Conservation (phyloP, 1,140 invertebrate species). For the Meloidogyne chitwoodi region DNA sequence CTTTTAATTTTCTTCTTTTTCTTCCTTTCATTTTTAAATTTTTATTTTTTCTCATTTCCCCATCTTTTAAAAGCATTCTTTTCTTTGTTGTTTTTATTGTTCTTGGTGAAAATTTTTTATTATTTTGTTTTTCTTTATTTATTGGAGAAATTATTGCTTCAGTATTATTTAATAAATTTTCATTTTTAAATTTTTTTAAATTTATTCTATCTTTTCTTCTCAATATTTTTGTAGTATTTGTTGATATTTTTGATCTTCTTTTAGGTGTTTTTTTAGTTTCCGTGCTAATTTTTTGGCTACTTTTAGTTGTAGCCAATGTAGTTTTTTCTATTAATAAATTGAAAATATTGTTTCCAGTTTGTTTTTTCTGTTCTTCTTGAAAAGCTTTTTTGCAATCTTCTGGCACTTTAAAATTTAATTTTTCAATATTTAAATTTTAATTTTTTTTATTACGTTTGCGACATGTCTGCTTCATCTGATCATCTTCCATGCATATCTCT, state of each 20-base stretch:
- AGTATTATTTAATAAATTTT: not conserved
- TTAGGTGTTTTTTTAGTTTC: not conserved
- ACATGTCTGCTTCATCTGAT: constrained; percentile 37
- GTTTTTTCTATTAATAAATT: not conserved
- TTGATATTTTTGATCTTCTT: not conserved
- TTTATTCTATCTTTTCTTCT: not conserved
- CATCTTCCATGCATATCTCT: constrained; percentile 45
- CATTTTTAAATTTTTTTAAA: not conserved
- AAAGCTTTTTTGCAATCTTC: not conserved
- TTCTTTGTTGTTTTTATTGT: not conserved
- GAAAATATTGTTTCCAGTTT: not conserved
- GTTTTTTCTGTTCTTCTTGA: not conserved
- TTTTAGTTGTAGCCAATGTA: not conserved
- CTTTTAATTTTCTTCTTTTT: not conserved
- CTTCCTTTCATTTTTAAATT: not conserved
- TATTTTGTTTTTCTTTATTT: not conserved
- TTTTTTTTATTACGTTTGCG: constrained; percentile 27
- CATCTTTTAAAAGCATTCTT: not conserved
- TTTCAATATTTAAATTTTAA: not conserved
- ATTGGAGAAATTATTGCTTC: not conserved
- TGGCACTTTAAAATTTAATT: not conserved
- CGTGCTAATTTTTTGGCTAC: not conserved
- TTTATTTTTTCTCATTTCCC: not conserved
- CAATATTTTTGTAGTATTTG: no score
- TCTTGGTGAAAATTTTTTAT: not conserved